These are phyloP conservation scores for Heliconius sara DNA, from an alignment of 2,888 invertebrate genomes.

Conservation along the genomic window DNA sequence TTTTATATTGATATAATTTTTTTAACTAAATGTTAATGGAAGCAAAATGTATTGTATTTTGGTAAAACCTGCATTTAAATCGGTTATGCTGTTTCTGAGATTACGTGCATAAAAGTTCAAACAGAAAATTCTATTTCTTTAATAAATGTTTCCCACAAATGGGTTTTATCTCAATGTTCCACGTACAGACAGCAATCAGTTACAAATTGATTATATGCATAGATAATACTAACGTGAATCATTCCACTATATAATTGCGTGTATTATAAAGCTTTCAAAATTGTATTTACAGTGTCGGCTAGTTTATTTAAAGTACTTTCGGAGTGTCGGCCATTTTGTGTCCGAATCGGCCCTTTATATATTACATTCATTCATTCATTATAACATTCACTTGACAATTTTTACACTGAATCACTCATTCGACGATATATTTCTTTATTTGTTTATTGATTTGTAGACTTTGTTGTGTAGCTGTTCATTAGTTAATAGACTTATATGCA, in stretches of 20 bases:
- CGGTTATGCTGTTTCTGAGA: too few species aligned
- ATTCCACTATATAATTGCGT: not conserved
- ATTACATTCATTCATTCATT: not conserved
- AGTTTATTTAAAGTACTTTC: not conserved
- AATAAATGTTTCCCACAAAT: too few species aligned
- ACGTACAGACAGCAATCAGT: too few species aligned
- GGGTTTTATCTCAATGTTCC: too few species aligned
- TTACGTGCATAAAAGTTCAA: too few species aligned
- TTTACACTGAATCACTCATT: conserved; percentile 16
- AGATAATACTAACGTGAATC: not conserved
- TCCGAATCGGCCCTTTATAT: not conserved
- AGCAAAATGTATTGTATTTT: too few species aligned
- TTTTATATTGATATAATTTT: too few species aligned
- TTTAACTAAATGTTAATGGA: too few species aligned
- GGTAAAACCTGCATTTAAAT: too few species aligned
- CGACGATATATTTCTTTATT: not conserved
- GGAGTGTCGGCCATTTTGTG: not conserved
- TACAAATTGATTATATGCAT: not conserved
- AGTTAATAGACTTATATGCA: conserved; percentile 13
- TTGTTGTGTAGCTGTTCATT: conserved; percentile 24
- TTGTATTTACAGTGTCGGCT: conserved; percentile 7
- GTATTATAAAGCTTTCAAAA: not conserved
- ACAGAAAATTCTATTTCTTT: too few species aligned
- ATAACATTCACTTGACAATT: not conserved
- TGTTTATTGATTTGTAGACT: not conserved